Conservation (phyloP, 2,888 invertebrate genomes). For the Leucozona laternaria region DNA sequence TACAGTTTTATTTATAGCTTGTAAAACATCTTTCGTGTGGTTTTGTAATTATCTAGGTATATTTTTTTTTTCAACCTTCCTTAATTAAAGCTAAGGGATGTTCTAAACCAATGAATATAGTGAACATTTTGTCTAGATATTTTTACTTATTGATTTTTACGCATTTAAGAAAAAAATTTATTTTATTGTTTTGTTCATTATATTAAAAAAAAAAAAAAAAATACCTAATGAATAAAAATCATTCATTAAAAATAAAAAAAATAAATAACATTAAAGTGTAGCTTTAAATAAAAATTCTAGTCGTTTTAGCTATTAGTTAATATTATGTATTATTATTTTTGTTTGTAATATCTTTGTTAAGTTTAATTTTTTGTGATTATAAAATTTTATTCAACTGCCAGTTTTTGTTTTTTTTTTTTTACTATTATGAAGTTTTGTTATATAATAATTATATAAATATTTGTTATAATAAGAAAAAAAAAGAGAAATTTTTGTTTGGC, state of each 20-base stretch:
- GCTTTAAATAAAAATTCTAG: conserved; percentile 71
- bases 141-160: conserved; percentile 50
- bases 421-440: neutral
- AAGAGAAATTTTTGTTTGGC: neutral
- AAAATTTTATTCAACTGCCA: conserved; percentile 49
- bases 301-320: conserved; percentile 59
- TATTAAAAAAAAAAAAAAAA: neutral
- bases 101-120: conserved; percentile 23
- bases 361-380: conserved; percentile 39
- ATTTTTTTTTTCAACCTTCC: conserved; percentile 2
- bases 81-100: conserved; percentile 16
- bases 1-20: conserved; percentile 33
- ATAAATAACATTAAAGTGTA: conserved; percentile 28
- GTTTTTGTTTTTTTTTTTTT: conserved; percentile 3
- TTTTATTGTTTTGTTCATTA: neutral
- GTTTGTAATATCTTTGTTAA: conserved; percentile 21
- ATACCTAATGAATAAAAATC: neutral
- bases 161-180: conserved; percentile 22
- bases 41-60: conserved; percentile 49
- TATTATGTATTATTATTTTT: conserved; percentile 4
- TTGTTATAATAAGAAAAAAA: neutral
- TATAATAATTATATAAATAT: neutral
- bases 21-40: conserved; percentile 52
- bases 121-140: conserved; percentile 12
- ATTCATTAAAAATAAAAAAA: conserved; percentile 26